A percentile compares a stretch with the other conserved stretches of the same genome.
Conservation (phyloP, 1,140 invertebrate species). For the Calliphora vicina region DNA sequence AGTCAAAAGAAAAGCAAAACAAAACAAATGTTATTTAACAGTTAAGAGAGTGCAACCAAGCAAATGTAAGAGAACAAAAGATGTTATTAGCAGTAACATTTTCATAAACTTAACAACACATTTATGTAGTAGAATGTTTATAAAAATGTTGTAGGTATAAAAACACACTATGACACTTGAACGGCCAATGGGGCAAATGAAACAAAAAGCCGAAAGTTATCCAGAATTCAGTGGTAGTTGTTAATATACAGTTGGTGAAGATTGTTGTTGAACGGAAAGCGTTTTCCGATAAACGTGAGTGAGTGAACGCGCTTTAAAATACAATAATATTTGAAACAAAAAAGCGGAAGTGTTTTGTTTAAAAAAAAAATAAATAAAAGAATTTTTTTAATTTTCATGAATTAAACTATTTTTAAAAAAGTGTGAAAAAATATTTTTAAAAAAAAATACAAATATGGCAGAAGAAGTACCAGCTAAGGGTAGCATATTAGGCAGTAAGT, state of each 20-base stretch:
- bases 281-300: neutral
- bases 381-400: neutral
- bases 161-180: too few species aligned
- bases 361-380: neutral
- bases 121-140: neutral
- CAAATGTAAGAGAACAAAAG: neutral
- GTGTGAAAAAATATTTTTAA: neutral
- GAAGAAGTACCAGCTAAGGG: conserved; percentile 56
- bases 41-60: neutral
- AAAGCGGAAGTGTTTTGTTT: neutral
- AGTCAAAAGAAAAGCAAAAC: too few species aligned
- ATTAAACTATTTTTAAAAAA: neutral
- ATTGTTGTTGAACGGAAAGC: neutral
- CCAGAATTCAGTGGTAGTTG: conserved; percentile 25
- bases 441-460: conserved; percentile 46
- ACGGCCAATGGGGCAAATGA: neutral
- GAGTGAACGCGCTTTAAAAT: neutral
- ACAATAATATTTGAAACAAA: neutral
- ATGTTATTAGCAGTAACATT: too few species aligned
- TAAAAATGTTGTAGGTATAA: too few species aligned
- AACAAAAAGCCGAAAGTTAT: conserved; percentile 28
- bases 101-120: neutral
- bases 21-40: neutral
- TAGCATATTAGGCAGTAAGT: conserved; percentile 62
- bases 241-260: neutral